Base-by-base conservation (phyloP, 2,888 invertebrate species). In the Hypomecis atomaria region DNA sequence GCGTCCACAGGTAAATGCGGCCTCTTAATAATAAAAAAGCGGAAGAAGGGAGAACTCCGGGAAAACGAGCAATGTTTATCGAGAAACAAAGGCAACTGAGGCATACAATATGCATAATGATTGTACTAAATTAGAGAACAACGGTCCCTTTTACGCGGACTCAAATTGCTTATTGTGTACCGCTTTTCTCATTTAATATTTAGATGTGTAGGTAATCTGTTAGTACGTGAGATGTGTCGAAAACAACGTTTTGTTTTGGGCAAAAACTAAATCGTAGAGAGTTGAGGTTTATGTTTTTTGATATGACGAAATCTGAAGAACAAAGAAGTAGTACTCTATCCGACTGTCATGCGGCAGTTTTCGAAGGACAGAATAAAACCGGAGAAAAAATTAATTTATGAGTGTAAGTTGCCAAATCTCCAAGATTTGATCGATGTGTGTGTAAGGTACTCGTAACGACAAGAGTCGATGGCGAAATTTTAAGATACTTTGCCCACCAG, bases 51-150 rank as follows among this genome's bases (percentile, higher is more conserved):
- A 84, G 85, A 87, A 82, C 83, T 83, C 74, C 69, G 70, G 78
- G 79, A 80, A 83, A 90, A 86, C 81, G 83, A 78, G 81, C 84
- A 81, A 79, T 87, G 87, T 89, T 90, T 89, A 89, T 88, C 79
- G 88, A 81, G 81, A 89, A 89, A 90, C 86, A 86, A 86, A 86
- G 83, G 82, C 86, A 85, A 85, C 82, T 83, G 83, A 78, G 79
- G 82, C 85, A 81, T 88, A 82, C 87, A 89, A 88, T 90, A 89
- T 90, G 89, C 89, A 90, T 89, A 89, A 88, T 87, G 87, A 87
- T 88, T 87, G 88, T 87, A 87, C 85, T 89, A 88, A 89, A 89
- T 90, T 90, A 88, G 87, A 78, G 77, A 77, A 82, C 81, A 84
- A 83, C 78, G 78, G 82, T 76, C 81, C 83, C 79, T 82, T 87